A percentile compares a stretch with the other conserved stretches of the same genome.
These are phyloP conservation scores for Alethe diademata DNA, from an alignment of 2,113 vertebrate genomes.

Conservation along the genomic window DNA sequence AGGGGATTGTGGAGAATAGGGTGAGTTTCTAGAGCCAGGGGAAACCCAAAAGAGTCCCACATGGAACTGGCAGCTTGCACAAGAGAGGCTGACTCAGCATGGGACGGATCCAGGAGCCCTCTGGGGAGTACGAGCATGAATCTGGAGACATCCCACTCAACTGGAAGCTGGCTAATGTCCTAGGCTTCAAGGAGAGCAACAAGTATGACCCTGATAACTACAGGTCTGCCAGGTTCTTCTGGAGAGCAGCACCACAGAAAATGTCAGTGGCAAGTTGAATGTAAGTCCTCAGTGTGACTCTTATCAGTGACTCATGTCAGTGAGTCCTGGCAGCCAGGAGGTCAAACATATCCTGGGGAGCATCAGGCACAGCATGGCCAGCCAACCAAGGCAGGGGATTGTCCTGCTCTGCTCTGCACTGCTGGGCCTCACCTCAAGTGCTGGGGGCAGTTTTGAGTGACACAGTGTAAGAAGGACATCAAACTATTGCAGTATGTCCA, in stretches of 20 bases:
- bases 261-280: neutral
- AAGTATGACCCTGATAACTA: neutral
- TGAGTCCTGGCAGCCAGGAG: neutral
- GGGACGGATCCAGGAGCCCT: neutral
- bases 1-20: neutral
- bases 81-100: neutral
- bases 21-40: neutral
- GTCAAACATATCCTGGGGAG: neutral
- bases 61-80: neutral
- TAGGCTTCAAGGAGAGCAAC: neutral
- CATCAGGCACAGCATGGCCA: neutral
- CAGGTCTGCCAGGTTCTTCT: neutral
- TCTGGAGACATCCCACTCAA: neutral
- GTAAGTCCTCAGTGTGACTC: neutral
- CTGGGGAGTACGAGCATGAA: neutral
- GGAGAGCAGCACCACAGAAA: neutral
- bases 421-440: neutral
- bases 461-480: neutral
- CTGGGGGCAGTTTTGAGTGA: neutral
- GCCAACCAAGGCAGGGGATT: neutral
- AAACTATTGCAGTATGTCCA: neutral
- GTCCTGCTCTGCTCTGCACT: neutral
- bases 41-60: neutral
- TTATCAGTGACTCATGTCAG: fast-evolving
- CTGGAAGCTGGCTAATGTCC: neutral